These are phyloP conservation scores for Pteria penguin DNA, from an alignment of 2,888 invertebrate genomes.

Conservation along the genomic window DNA sequence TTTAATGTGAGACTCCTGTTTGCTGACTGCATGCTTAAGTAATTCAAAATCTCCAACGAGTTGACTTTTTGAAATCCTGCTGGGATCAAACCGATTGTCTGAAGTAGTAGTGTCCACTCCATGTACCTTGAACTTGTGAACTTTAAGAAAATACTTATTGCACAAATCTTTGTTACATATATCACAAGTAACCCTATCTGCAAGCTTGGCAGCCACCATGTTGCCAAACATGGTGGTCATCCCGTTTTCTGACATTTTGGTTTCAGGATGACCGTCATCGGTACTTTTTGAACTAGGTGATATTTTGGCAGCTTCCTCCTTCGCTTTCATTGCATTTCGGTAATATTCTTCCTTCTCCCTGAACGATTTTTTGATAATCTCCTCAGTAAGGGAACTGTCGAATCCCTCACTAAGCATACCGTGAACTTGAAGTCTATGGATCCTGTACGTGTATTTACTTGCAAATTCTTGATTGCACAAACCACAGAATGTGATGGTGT, in stretches of 20 bases:
- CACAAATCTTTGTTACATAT: slow-evolving; percentile 99
- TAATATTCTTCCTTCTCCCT: slow-evolving; percentile 41
- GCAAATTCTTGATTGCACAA: slow-evolving; percentile 88
- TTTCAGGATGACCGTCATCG: slow-evolving; percentile 55
- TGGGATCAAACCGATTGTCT: slow-evolving; percentile 40
- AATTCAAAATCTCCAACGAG: slow-evolving; percentile 34
- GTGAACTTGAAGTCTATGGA: slow-evolving; percentile 76
- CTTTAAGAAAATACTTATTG: slow-evolving; percentile 99
- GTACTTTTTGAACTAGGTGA: slow-evolving; percentile 45
- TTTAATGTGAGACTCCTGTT: slow-evolving; percentile 43
- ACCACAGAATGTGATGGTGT: slow-evolving; percentile 67
- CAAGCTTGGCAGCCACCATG: slow-evolving; percentile 79
- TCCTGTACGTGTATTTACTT: slow-evolving; percentile 87
- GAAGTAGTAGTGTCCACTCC: slow-evolving; percentile 75
- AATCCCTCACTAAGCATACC: slow-evolving; percentile 69
- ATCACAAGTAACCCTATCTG: slow-evolving; percentile 85
- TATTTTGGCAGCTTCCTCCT: slow-evolving; percentile 60
- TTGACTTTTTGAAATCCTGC: slow-evolving; percentile 29
- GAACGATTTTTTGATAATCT: slow-evolving; percentile 45
- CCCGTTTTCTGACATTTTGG: slow-evolving; percentile 56
- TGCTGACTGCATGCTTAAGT: slow-evolving; percentile 21
- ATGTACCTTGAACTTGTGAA: slow-evolving; percentile 99
- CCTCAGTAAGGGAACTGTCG: slow-evolving; percentile 36
- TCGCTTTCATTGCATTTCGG: slow-evolving; percentile 54
- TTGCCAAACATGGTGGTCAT: slow-evolving; percentile 77